phyloP scores from a whole-genome alignment of 1,140 invertebrate genomes.

The Scaptomyza hsui region DNA sequence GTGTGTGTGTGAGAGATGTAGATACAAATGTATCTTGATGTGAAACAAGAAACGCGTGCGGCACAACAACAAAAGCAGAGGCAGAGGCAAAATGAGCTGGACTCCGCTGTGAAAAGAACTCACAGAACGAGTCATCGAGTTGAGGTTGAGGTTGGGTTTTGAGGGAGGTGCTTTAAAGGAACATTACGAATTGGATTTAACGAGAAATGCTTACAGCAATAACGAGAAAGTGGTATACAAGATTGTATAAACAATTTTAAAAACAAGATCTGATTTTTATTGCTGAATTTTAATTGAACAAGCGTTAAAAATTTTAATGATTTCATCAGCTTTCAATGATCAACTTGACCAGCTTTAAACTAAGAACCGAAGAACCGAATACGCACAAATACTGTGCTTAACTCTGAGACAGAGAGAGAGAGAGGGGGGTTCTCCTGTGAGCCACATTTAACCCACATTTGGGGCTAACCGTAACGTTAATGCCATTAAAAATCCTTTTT shows the following conservation, averaged over 20 bases:
- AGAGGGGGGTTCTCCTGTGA: background rate
- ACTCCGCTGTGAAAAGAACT: conserved; percentile 17
- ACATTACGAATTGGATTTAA: conserved; percentile 61
- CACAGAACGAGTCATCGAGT: background rate
- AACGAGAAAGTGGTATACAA: too few relatives aligned
- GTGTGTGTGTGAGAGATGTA: conserved; percentile 24
- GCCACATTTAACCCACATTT: conserved; percentile 45
- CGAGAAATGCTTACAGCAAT: conserved; percentile 28
- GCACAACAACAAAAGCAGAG: conserved; percentile 24
- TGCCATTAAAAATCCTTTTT: conserved; percentile 47
- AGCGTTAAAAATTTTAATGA: conserved; percentile 12
- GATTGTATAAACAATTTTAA: too few relatives aligned
- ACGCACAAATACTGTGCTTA: background rate
- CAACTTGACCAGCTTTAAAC: background rate
- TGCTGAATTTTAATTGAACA: background rate
- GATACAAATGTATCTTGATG: conserved; percentile 76
- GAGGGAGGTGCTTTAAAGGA: too few relatives aligned
- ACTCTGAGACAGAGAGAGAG: background rate
- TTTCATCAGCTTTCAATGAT: conserved; percentile 17
- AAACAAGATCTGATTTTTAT: too few relatives aligned
- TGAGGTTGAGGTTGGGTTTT: too few relatives aligned
- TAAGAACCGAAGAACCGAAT: background rate
- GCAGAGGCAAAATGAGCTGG: too few relatives aligned
- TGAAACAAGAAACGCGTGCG: conserved; percentile 35
- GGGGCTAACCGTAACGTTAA: conserved; percentile 23